Evolutionary conservation across 2,797 vertebrate species (phyloP).

Genomic region (Taeniopygia guttata): DNA sequence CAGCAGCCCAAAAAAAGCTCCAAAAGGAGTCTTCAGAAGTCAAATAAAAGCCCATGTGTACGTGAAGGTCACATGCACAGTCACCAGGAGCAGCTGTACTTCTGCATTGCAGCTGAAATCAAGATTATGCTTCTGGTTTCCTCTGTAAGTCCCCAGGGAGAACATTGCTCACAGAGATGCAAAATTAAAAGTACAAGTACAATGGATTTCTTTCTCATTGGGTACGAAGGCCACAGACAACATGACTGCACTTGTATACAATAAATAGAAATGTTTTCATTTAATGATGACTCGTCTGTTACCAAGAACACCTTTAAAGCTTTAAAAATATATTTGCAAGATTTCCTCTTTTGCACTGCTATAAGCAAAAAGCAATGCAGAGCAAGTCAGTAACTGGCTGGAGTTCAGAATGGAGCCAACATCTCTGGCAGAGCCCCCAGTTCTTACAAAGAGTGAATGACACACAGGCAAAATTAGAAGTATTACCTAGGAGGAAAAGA

Average conservation of each 20-base stretch:
- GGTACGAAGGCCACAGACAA: not conserved
- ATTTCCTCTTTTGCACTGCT: not conserved
- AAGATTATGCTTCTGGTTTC: not conserved
- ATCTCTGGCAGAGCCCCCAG: not conserved
- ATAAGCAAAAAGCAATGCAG: not conserved
- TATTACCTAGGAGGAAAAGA: not conserved
- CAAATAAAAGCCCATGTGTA: not conserved
- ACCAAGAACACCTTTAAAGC: not conserved
- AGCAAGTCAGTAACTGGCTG: not conserved
- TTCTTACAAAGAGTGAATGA: not conserved
- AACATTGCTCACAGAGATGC: not conserved
- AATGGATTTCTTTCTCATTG: not conserved
- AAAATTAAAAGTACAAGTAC: not conserved
- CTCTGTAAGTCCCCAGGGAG: not conserved
- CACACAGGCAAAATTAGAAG: not conserved
- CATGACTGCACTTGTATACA: not conserved
- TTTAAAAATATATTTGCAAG: not conserved
- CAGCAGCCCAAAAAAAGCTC: not conserved
- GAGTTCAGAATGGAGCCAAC: not conserved
- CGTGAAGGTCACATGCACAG: fast-evolving
- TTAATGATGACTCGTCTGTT: not conserved
- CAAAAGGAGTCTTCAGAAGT: not conserved
- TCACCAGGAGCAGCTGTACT: not conserved
- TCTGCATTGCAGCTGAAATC: conserved; percentile 7
- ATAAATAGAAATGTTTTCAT: not conserved